Percentiles rank a stretch among this genome's conserved stretches.
Evolutionary conservation across 2,888 invertebrate genomes (phyloP).

Genomic region (Apodemia mormo): DNA sequence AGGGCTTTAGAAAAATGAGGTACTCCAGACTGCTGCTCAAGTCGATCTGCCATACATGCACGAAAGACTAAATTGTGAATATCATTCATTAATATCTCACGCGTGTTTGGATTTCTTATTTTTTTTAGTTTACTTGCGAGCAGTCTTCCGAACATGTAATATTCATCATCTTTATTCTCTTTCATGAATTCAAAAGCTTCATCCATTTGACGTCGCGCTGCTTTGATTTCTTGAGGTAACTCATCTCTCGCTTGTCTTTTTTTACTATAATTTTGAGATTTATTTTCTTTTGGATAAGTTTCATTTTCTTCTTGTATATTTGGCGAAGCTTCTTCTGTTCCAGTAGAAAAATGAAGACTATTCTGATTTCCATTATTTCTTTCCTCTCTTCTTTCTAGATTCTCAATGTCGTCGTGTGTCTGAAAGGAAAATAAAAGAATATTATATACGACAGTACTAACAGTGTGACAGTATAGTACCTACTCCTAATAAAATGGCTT

Average conservation of each 20-base stretch:
- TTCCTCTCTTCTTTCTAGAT: neutral
- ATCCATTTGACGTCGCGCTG: conserved; percentile 21
- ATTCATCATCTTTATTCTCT: conserved; percentile 19
- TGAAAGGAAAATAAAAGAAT: neutral
- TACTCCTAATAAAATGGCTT: too few species aligned
- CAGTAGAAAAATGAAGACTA: neutral
- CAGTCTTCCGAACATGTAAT: conserved; percentile 19
- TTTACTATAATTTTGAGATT: conserved; percentile 18
- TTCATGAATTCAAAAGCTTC: conserved; percentile 21
- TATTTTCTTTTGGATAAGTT: conserved; percentile 15
- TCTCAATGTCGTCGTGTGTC: neutral
- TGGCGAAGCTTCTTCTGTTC: neutral
- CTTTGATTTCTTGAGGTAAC: conserved; percentile 17
- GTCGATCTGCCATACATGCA: conserved; percentile 17
- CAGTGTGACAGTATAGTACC: too few species aligned
- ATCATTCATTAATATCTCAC: conserved; percentile 21
- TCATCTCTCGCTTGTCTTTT: conserved; percentile 16
- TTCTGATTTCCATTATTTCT: neutral
- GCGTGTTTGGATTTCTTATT: conserved; percentile 20
- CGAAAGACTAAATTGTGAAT: conserved; percentile 21
- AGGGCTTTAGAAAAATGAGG: neutral
- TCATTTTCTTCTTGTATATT: conserved; percentile 19
- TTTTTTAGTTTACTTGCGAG: conserved; percentile 19
- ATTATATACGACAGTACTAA: neutral
- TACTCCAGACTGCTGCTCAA: conserved; percentile 19